Base-by-base conservation (phyloP, 2,113 vertebrate genomes). In the Cygnus buccinator region DNA sequence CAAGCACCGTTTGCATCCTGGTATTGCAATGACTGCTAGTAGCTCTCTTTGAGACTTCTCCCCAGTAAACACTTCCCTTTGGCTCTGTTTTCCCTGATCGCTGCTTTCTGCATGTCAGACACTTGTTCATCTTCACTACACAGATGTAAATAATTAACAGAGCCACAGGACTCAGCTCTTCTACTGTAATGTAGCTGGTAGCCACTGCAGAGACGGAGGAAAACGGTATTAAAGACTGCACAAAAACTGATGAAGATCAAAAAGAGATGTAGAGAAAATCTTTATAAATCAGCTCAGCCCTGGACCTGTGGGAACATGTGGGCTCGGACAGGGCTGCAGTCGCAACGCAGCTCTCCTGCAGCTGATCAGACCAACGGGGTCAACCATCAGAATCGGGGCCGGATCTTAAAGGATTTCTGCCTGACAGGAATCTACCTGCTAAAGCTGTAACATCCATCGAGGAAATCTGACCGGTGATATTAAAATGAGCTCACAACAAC, bases 51-150 rank as follows among this genome's bases (percentile, higher is more conserved):
- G 78, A 90, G 37, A 33, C 1, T 17, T 15, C 3, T 91, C 58
- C 81, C 74, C 67, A 93, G 83, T 63, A 91, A 93, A 72, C 65
- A 37, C 54, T n/a, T 21, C 73, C 86, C 70, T 84, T 86, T 50
- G 84, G 89, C 86, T 82, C 41, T 83, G 55, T 76, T 41, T 66
- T 44, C 63, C 54, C 86, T 37, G 15, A 46, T 77, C 20, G 0
- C 75, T 29, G 44, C n/a, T 85, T 55, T 76, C 81, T 48, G 37
- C 1, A 28, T 19, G 89, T 79, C 87, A 94, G 67, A 43, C 79
- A 44, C 84, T 89, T 48, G 67, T 41, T 93, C 72, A 39, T 72
- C 59, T 52, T 76, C 7, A 0, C 29, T 58, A 67, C 55, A 12
- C 39, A 33, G 39, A 84, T 54, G 71, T 82, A 87, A 95, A 95